Base-by-base conservation (phyloP, 2,888 invertebrate species). In the Caenorhabditis auriculariae region DNA sequence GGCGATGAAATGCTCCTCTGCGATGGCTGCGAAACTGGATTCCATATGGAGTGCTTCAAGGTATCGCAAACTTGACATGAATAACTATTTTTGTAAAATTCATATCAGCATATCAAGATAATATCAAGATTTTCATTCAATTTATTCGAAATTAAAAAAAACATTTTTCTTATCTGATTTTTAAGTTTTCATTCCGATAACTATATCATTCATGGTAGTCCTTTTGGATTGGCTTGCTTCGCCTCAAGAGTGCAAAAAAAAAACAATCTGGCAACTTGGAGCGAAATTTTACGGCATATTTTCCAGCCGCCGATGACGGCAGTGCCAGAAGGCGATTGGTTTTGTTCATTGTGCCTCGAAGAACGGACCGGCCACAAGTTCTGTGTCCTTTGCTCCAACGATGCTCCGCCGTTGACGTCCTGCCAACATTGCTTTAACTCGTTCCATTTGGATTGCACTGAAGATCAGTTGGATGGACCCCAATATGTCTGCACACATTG, bases 291-390 rank as follows among this genome's bases (percentile, higher is more conserved):
- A n/a, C n/a, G n/a, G n/a, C n/a, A n/a, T n/a, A n/a, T n/a, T n/a
- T 72, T 81, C 42, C 77, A 84, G 83, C 95, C 95, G 66, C 88
- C 89, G 82, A 90, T 96, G 90, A 91, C 91, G 58, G 89, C 89
- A 80, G 94, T 96, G 83, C 95, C 96, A 19, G 93, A 93, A 75
- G 95, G 95, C 28, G 94, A 96, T 83, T 96, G 95, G 95, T 95
- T 91, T 84, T 95, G 94, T 84, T 92, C 90, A 86, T 92, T 92
- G 82, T 95, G 94, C 84, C 81, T 66, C 7, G 61, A 60, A 19
- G 54, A 92, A 84, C 92, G 91, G 4, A 90, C 92, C 24, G 92
- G 92, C 28, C 90, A 91, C 81, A 87, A 91, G 55, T 91, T 91
- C 81, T 95, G 95, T 85, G 90, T 94, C 69, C 91, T 94, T 60